Evolutionary conservation across 2,888 invertebrate species (phyloP).

Genomic region (Steinernema hermaphroditum): DNA sequence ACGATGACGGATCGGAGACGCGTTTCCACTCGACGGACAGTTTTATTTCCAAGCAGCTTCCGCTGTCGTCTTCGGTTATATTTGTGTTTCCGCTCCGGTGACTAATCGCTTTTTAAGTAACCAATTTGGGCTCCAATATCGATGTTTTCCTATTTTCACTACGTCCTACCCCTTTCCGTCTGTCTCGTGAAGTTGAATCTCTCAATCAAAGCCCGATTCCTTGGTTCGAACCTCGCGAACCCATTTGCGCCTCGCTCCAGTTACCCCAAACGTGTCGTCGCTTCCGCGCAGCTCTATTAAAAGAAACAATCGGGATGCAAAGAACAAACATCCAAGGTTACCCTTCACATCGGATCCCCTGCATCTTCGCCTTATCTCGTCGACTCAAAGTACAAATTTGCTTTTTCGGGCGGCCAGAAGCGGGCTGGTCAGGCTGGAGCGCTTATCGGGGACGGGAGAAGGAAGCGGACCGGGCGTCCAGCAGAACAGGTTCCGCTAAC

Average conservation of each 20-base stretch:
- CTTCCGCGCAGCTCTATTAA: not conserved
- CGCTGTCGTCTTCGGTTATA: too few relatives aligned
- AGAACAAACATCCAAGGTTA: slow-evolving; percentile 29
- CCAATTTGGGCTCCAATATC: too few relatives aligned
- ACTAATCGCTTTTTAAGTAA: too few relatives aligned
- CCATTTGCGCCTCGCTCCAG: slow-evolving; percentile 1
- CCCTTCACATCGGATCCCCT: not conserved
- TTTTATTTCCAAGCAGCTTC: not conserved
- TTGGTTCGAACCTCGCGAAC: not conserved
- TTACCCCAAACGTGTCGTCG: not conserved
- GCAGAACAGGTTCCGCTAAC: slow-evolving; percentile 6
- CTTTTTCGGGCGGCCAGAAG: too few relatives aligned
- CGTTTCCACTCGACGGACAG: not conserved
- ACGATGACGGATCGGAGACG: not conserved
- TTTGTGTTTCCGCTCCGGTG: too few relatives aligned
- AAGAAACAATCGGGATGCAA: slow-evolving; percentile 8
- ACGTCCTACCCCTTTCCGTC: not conserved
- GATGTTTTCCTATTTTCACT: too few relatives aligned
- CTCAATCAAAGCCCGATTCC: not conserved
- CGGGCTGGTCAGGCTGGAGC: slow-evolving; percentile 19
- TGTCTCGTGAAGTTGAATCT: too few relatives aligned
- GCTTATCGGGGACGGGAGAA: too few relatives aligned
- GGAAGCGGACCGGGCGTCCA: not conserved
- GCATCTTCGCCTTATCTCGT: not conserved
- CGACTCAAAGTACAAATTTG: too few relatives aligned